Percentiles rank a stretch among this genome's conserved stretches.
Evolutionary conservation across 2,888 invertebrate genomes (phyloP).

Genomic region (Athripsodes cinereus): DNA sequence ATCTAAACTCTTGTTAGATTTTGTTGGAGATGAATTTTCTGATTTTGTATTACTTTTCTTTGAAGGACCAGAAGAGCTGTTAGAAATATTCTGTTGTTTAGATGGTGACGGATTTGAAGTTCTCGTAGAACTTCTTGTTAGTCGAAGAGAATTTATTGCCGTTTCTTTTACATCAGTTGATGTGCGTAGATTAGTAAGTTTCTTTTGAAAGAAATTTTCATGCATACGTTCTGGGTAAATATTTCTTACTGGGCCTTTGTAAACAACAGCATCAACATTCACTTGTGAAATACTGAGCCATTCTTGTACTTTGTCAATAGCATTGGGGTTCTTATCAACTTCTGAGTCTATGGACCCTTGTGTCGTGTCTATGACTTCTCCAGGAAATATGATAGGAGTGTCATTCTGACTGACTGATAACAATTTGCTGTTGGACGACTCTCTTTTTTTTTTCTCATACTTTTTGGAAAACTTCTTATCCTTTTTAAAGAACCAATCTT

Average conservation of each 20-base stretch:
- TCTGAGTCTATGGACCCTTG: not conserved
- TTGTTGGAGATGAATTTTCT: not conserved
- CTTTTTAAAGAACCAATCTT: conserved; percentile 20
- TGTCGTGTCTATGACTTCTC: conserved; percentile 9
- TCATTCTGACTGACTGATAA: conserved; percentile 17
- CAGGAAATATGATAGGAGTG: conserved; percentile 8
- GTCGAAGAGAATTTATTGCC: too few species aligned
- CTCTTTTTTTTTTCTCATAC: conserved; percentile 12
- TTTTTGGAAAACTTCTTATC: conserved; percentile 17
- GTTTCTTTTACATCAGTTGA: not conserved
- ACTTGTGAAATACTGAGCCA: conserved; percentile 3
- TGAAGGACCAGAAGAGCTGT: too few species aligned
- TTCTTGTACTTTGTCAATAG: conserved; percentile 15
- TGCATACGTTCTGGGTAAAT: not conserved
- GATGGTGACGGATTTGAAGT: not conserved
- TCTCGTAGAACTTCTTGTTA: not conserved
- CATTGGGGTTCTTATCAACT: conserved; percentile 1
- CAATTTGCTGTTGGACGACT: conserved; percentile 4
- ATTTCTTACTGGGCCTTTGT: not conserved
- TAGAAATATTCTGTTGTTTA: too few species aligned
- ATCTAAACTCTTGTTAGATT: not conserved
- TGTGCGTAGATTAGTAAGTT: not conserved
- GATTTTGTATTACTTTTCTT: not conserved
- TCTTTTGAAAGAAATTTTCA: conserved; percentile 1
- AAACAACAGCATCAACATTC: not conserved